Evolutionary conservation across 2,888 invertebrate genomes (phyloP).

Genomic region (Biston betularia): DNA sequence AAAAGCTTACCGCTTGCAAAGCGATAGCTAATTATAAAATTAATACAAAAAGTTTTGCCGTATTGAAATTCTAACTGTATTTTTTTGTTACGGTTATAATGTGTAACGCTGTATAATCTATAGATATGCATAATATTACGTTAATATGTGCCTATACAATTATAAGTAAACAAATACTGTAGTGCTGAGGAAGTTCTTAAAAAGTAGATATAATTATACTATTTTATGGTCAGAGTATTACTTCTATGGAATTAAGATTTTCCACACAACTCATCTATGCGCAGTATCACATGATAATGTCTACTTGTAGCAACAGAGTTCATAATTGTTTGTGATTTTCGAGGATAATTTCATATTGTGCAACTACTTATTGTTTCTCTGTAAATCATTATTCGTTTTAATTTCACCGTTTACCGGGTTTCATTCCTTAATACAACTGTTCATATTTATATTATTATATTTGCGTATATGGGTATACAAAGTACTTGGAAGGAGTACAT

Average conservation of each 20-base stretch:
- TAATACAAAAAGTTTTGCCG: neutral
- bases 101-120: neutral
- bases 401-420: neutral
- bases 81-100: no score
- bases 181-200: conserved; percentile 12
- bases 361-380: neutral
- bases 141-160: neutral
- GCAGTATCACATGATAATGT: neutral
- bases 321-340: no score
- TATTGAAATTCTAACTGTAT: no score
- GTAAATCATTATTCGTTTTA: neutral
- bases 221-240: conserved; percentile 10
- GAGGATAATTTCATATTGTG: neutral
- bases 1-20: neutral
- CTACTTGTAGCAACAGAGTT: neutral
- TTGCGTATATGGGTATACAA: no score
- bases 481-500: no score
- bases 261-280: no score
- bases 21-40: neutral
- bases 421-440: neutral
- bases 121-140: neutral
- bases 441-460: no score
- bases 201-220: neutral
- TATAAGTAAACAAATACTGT: conserved; percentile 6
- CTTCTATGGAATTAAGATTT: neutral